Evolutionary conservation across 2,888 invertebrate genomes (phyloP).

Genomic region (Ecliptopera silaceata): DNA sequence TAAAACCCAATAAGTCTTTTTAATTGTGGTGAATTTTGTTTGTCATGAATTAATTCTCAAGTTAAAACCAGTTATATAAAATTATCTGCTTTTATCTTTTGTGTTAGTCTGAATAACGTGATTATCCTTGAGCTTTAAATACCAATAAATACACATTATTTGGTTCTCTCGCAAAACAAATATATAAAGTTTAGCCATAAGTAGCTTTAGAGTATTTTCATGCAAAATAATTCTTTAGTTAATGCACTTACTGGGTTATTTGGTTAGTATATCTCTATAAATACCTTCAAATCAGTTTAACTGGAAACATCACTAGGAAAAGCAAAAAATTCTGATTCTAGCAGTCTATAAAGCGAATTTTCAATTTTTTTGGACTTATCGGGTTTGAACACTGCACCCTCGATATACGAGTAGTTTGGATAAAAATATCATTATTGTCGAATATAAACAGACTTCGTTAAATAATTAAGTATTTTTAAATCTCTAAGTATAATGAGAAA

Average conservation of each 20-base stretch:
- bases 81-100: not conserved
- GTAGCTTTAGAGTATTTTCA: not conserved
- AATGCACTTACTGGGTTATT: not conserved
- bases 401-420: too few species aligned
- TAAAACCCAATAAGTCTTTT: not conserved
- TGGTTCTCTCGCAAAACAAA: not conserved
- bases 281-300: not conserved
- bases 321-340: not conserved
- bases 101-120: not conserved
- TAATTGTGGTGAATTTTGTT: not conserved
- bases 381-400: not conserved
- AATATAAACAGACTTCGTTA: too few species aligned
- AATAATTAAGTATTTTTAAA: too few species aligned
- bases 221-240: not conserved
- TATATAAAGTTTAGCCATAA: not conserved
- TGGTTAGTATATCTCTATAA: not conserved
- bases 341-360: not conserved
- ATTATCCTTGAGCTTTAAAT: not conserved
- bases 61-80: not conserved
- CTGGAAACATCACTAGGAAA: not conserved
- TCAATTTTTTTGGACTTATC: not conserved
- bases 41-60: not conserved
- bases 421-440: too few species aligned
- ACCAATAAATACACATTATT: not conserved
- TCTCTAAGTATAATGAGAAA: too few species aligned